Base-by-base conservation (phyloP, 2,113 vertebrate genomes). In the Leptobrachium leishanense region DNA sequence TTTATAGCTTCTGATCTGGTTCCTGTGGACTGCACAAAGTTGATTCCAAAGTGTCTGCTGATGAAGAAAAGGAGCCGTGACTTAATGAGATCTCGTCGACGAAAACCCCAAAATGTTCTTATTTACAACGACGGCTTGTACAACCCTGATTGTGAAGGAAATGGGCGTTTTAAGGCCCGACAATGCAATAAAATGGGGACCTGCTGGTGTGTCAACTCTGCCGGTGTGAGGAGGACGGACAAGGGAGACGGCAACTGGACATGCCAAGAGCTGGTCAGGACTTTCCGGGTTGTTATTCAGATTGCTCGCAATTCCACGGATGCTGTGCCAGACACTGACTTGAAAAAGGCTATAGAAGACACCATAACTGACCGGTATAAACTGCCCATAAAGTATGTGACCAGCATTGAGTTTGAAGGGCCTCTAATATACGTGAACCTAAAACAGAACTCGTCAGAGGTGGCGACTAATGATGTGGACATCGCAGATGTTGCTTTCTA, bases 141-240 rank as follows among this genome's bases (percentile, higher is more conserved):
- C 0, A 92, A 99, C 83, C 97, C 98, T 0, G 94, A 91, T 0
- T 99, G 98, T 42, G 93, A 95, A 63, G 59, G 0, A 0, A 64
- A 69, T 0, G 96, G 97, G 0, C 72, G 62, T 2, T 99, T 99
- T 84, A 96, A 91, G 85, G 94, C 96, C 0, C 91, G 90, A 84
- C 98, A 99, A 85, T 99, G 97, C 86, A 98, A 97, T 1, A 81
- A 83, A 75, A 97, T 94, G 0, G 64, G 91, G 0, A 92, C 88
- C 10, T 99, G 97, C 84, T 99, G 98, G 98, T 99, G 98, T 15
- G 98, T 99, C 74, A 99, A 99, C 87, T 95, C 93, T 0, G 97
- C 96, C 0, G 97, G 98, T 0, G 95, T 98, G 1, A 90, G 97
- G 1, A 91, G 97, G 6, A 94, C 94, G 0, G 96, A 99, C 83